A percentile compares a stretch with the other conserved stretches of the same genome.
Conservation (phyloP, 2,888 invertebrate genomes). For the Morpho helenor region DNA sequence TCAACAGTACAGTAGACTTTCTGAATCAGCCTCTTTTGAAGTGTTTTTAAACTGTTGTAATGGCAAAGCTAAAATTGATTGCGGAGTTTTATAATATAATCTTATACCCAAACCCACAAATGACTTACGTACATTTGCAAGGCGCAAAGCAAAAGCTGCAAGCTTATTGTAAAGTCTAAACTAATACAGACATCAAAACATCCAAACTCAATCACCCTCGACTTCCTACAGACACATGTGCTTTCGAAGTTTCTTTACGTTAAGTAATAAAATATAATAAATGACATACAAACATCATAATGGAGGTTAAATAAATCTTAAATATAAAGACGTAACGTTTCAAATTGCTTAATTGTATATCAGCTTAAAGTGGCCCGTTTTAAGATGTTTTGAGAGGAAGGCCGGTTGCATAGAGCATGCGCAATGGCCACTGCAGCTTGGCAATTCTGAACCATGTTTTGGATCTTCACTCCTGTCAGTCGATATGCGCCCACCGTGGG, state of each 20-base stretch:
- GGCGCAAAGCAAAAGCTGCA: too few relatives aligned
- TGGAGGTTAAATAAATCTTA: slow-evolving; percentile 6
- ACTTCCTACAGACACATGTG: slow-evolving; percentile 27
- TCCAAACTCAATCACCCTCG: slow-evolving; percentile 20
- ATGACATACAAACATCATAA: slow-evolving; percentile 1
- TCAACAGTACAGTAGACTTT: too few relatives aligned
- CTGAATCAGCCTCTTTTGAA: too few relatives aligned
- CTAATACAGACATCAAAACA: slow-evolving; percentile 25
- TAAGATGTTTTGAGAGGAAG: slow-evolving; percentile 46
- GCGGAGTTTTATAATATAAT: too few relatives aligned
- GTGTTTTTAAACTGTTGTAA: too few relatives aligned
- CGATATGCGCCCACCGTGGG: slow-evolving; percentile 48
- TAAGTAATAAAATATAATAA: slow-evolving; percentile 7
- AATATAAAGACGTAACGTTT: slow-evolving; percentile 28
- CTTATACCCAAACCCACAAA: too few relatives aligned
- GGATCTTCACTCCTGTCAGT: slow-evolving; percentile 53
- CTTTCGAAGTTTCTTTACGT: slow-evolving; percentile 28
- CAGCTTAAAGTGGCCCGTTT: slow-evolving; percentile 32
- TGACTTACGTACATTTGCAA: too few relatives aligned
- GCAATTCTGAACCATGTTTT: slow-evolving; percentile 50
- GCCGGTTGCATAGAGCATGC: slow-evolving; percentile 66
- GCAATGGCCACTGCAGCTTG: slow-evolving; percentile 60
- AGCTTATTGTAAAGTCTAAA: slow-evolving; percentile 13
- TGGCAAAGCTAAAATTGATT: too few relatives aligned
- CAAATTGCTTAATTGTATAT: slow-evolving; percentile 31